A percentile compares a stretch with the other conserved stretches of the same genome.
phyloP scores from a whole-genome alignment of 2,888 invertebrate genomes.

The Hypomecis punctinalis region DNA sequence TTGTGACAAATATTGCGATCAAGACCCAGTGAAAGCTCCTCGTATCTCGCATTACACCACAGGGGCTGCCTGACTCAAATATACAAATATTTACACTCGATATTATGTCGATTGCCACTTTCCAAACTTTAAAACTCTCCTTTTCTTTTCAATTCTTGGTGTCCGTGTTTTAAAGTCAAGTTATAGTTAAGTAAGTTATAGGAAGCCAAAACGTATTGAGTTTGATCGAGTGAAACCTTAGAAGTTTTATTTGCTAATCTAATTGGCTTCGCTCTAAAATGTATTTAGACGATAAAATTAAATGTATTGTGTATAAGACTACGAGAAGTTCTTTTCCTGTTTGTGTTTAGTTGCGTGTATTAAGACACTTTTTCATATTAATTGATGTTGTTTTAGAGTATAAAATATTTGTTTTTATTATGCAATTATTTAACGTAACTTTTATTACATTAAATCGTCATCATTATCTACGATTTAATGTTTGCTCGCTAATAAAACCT shows the following conservation, averaged over 20 bases:
- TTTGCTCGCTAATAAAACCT: too few relatives aligned
- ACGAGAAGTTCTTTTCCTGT: too few relatives aligned
- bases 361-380: too few relatives aligned
- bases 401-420: too few relatives aligned
- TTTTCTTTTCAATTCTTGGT: conserved; percentile 2
- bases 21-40: conserved; percentile 3
- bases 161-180: not conserved
- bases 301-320: too few relatives aligned
- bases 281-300: not conserved
- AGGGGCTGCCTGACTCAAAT: not conserved
- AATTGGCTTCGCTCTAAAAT: not conserved
- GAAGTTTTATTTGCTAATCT: not conserved
- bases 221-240: not conserved
- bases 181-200: not conserved
- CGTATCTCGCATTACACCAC: not conserved
- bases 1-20: conserved; percentile 7
- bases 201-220: not conserved
- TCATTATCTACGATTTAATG: too few relatives aligned
- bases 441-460: too few relatives aligned
- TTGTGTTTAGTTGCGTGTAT: too few relatives aligned
- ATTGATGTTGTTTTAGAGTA: too few relatives aligned
- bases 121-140: conserved; percentile 7
- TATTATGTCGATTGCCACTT: conserved; percentile 22
- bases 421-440: too few relatives aligned
- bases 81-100: conserved; percentile 15